Evolutionary conservation across 2,113 vertebrate genomes (phyloP).

Genomic region (Lates calcarifer): DNA sequence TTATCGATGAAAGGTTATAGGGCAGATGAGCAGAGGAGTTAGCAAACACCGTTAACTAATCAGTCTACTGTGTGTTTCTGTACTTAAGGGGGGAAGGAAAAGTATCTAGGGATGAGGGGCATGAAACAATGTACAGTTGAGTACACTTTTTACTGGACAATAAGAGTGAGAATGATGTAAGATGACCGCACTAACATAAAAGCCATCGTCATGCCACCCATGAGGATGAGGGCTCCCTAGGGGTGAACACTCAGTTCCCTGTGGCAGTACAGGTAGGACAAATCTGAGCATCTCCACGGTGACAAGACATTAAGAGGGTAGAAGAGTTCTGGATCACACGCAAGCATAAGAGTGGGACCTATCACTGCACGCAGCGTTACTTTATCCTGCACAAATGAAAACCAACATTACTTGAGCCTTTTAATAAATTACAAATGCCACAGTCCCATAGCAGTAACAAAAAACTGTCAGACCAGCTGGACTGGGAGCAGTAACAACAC

Average conservation of each 20-base stretch:
- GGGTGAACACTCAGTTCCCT: slow-evolving; percentile 15
- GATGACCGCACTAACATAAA: slow-evolving; percentile 16
- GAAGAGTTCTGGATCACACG: not conserved
- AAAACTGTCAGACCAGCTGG: slow-evolving; percentile 37
- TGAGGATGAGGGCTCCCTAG: slow-evolving; percentile 7
- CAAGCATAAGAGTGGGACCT: not conserved
- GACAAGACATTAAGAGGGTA: slow-evolving; percentile 17
- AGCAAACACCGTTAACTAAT: slow-evolving; percentile 35
- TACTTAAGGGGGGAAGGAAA: not conserved
- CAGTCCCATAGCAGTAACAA: slow-evolving; percentile 11
- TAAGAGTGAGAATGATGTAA: slow-evolving; percentile 13
- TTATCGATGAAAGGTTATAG: slow-evolving; percentile 15
- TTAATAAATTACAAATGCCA: slow-evolving; percentile 25
- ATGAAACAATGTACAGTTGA: slow-evolving; percentile 7
- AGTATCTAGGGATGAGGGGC: not conserved
- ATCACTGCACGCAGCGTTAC: not conserved
- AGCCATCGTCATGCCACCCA: slow-evolving; percentile 8
- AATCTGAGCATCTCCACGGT: slow-evolving; percentile 40
- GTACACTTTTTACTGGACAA: slow-evolving; percentile 23
- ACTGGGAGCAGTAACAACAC: slow-evolving; percentile 9
- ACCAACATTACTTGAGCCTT: not conserved
- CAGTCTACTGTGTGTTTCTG: not conserved
- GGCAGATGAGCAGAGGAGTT: slow-evolving; percentile 24
- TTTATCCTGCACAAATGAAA: not conserved
- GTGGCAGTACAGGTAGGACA: slow-evolving; percentile 15